Base-by-base conservation (phyloP, 2,113 vertebrate species). In the Nycticorax nycticorax region DNA sequence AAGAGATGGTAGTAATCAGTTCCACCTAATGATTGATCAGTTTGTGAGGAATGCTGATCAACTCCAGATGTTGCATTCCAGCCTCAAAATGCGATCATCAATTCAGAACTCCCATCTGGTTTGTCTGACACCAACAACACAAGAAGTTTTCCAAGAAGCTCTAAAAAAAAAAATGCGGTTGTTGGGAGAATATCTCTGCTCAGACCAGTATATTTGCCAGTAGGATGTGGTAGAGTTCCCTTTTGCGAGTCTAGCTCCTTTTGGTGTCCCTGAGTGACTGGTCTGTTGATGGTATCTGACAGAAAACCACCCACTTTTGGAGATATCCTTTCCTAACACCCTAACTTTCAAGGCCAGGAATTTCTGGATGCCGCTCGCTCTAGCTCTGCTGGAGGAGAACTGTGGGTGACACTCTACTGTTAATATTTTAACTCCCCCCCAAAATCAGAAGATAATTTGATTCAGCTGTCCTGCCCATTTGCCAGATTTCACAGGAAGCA, bases 1-100 rank as follows among this genome's bases (percentile, higher is more conserved):
- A 86, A 68, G 93, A 97, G 93, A 96, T 80, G 96, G 96, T 87
- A 97, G 94, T 75, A 97, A 97, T 97, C 96, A 90, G 94, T 95
- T 97, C 97, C 94, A 92, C 84, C 84, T 92, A 88, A 97, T 96
- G 97, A 97, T 89, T 94, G 96, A 97, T 97, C 98, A 96, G 91
- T 93, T 95, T 94, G 82, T 97, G 77, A 92, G 88, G 92, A 97
- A 97, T 60, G 91, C 66, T 96, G 95, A 98, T 96, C 97, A 96
- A 97, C 77, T 97, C 97, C 28, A 88, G 93, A 96, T 95, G 84
- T 83, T 80, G 62, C 84, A 81, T 91, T 97, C 77, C 92, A 93
- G 55, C 86, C 91, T 93, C 66, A 88, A 60, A 92, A 91, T 85
- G 93, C 43, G 89, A 93, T 97, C 96, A 96, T 97, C 76, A 41